These are phyloP conservation scores for Mormyrus lacerda DNA, from an alignment of 2,113 vertebrate species.

Conservation along the genomic window DNA sequence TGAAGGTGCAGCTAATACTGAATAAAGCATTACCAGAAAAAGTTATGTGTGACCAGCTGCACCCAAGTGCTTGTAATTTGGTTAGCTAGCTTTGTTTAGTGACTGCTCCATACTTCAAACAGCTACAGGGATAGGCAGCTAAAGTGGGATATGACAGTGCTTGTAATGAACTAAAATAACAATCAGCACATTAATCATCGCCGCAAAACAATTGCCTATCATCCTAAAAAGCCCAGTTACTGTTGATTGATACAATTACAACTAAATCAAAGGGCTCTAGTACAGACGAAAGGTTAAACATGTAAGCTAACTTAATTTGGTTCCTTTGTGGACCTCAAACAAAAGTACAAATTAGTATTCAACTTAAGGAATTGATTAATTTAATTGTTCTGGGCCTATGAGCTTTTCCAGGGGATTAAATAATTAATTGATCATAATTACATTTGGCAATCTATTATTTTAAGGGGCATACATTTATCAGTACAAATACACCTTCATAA, in stretches of 20 bases:
- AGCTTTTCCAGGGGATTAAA: slow-evolving; percentile 3
- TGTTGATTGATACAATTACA: background rate
- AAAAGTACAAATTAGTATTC: background rate
- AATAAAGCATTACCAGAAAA: background rate
- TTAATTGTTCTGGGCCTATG: background rate
- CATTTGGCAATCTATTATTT: slow-evolving; percentile 11
- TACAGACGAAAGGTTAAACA: background rate
- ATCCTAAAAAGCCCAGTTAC: background rate
- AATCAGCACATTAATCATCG: background rate
- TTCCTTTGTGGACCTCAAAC: background rate
- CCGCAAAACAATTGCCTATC: background rate
- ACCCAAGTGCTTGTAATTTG: background rate
- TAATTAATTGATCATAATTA: slow-evolving; percentile 16
- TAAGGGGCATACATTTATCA: background rate
- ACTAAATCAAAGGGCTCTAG: background rate
- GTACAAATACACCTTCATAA: background rate
- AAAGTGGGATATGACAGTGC: background rate
- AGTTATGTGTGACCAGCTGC: background rate
- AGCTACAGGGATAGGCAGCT: background rate
- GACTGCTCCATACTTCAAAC: background rate
- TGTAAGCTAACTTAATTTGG: background rate
- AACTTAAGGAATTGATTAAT: slow-evolving; percentile 3
- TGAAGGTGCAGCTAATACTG: background rate
- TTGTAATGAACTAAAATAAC: background rate
- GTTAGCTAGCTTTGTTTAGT: background rate